A percentile compares a stretch with the other conserved stretches of the same genome.
Evolutionary conservation across 2,113 vertebrate genomes (phyloP).

Genomic region (Mastomys natalensis): DNA sequence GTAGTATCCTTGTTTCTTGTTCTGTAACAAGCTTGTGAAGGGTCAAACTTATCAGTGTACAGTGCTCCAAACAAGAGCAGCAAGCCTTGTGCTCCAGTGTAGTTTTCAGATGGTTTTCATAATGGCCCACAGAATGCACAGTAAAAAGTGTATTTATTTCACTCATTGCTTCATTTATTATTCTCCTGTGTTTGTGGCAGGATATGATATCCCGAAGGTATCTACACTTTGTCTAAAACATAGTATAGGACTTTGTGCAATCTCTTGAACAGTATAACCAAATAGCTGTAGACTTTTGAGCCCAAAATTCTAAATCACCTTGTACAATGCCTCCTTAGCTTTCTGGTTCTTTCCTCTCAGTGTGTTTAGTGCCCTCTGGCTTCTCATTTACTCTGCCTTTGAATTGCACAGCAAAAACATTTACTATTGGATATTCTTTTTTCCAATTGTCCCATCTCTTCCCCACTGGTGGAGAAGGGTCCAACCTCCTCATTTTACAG

Average conservation of each 20-base stretch:
- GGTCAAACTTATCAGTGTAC: not conserved
- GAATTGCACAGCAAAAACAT: constrained; percentile 6
- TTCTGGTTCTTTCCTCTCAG: constrained; percentile 7
- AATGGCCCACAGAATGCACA: not conserved
- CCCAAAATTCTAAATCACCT: constrained; percentile 31
- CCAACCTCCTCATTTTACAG: not conserved
- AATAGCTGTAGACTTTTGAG: constrained; percentile 1
- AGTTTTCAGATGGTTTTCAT: constrained; percentile 46
- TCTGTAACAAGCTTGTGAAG: not conserved
- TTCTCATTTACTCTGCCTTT: constrained; percentile 50
- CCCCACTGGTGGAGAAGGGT: not conserved
- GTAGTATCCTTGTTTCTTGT: not conserved
- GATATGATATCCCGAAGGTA: constrained; percentile 11
- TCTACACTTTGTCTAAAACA: constrained; percentile 34
- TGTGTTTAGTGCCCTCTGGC: not conserved
- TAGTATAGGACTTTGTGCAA: not conserved
- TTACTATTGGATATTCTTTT: not conserved
- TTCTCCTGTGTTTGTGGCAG: constrained; percentile 28
- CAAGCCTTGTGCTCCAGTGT: not conserved
- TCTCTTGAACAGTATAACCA: not conserved
- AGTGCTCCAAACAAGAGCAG: not conserved
- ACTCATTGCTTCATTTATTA: not conserved
- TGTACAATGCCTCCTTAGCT: not conserved
- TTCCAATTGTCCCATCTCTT: not conserved
- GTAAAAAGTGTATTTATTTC: not conserved